A percentile compares a stretch with the other conserved stretches of the same genome.
Conservation (phyloP, 2,888 invertebrate genomes). For the Ametastegia equiseti region DNA sequence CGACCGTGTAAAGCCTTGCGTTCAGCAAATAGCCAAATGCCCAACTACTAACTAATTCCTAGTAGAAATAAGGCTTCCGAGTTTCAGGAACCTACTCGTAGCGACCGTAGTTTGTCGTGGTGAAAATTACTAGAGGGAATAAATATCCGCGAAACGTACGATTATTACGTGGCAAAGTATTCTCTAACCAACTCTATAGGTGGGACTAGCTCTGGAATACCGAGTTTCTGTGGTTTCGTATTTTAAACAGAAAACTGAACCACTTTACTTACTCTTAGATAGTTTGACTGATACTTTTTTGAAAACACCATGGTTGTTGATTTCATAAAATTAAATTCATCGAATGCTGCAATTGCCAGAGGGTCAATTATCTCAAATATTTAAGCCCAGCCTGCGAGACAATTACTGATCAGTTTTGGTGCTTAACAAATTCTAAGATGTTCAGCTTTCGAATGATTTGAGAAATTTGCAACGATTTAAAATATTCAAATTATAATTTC, state of each 20-base stretch:
- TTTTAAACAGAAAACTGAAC: background rate
- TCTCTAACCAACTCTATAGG: background rate
- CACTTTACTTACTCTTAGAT: background rate
- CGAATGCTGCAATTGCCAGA: too few species aligned
- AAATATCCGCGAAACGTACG: constrained; percentile 24
- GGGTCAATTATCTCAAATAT: too few species aligned
- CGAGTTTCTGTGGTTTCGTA: background rate
- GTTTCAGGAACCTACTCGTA: constrained; percentile 8
- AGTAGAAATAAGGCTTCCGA: background rate
- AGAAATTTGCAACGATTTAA: too few species aligned
- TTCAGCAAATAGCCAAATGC: background rate
- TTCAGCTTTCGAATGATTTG: too few species aligned
- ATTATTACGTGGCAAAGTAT: constrained; percentile 27
- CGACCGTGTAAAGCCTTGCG: background rate
- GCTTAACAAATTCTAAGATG: too few species aligned
- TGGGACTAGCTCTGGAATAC: background rate
- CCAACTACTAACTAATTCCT: constrained; percentile 24
- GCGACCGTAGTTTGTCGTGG: constrained; percentile 25
- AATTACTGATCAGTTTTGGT: too few species aligned
- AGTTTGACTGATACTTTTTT: background rate
- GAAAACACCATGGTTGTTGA: background rate
- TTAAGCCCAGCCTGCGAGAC: too few species aligned
- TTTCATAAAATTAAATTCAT: background rate
- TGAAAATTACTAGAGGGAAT: constrained; percentile 26
- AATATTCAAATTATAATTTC: too few species aligned